Evolutionary conservation across 2,797 vertebrate genomes (phyloP).

Genomic region (Myoxocephalus aenaeus): DNA sequence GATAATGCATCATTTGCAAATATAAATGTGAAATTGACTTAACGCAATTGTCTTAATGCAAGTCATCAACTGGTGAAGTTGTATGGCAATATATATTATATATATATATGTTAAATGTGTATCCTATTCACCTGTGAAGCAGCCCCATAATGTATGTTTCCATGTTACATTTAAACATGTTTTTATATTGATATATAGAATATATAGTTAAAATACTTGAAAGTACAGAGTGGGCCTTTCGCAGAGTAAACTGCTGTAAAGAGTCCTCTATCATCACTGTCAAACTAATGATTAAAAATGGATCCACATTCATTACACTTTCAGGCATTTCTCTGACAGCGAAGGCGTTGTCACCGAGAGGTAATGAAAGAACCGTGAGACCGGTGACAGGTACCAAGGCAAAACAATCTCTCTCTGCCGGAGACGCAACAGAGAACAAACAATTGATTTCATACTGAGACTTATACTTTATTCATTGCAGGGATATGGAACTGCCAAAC

Average conservation of each 20-base stretch:
- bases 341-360: conserved; percentile 44
- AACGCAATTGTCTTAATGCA: not conserved
- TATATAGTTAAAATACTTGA: not conserved
- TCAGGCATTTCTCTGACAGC: conserved; percentile 52
- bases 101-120: too few relatives aligned
- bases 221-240: not conserved
- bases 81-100: too few relatives aligned
- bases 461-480: conserved; percentile 71
- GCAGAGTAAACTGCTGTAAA: conserved; percentile 29
- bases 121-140: too few relatives aligned
- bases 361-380: conserved; percentile 62
- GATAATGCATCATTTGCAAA: not conserved
- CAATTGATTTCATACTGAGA: conserved; percentile 66
- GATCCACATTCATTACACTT: conserved; percentile 58
- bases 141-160: too few relatives aligned
- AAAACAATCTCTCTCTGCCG: conserved; percentile 68
- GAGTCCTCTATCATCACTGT: conserved; percentile 47
- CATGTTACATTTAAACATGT: too few relatives aligned
- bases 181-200: not conserved
- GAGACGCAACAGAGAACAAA: conserved; percentile 66
- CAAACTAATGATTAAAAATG: conserved; percentile 69
- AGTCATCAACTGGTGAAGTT: too few relatives aligned
- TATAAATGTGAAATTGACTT: not conserved
- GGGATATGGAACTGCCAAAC: conserved; percentile 59
- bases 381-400: conserved; percentile 61